A percentile compares a stretch with the other conserved stretches of the same genome.
Conservation (phyloP, 1,140 invertebrate species). For the Bombus vancouverensis region DNA sequence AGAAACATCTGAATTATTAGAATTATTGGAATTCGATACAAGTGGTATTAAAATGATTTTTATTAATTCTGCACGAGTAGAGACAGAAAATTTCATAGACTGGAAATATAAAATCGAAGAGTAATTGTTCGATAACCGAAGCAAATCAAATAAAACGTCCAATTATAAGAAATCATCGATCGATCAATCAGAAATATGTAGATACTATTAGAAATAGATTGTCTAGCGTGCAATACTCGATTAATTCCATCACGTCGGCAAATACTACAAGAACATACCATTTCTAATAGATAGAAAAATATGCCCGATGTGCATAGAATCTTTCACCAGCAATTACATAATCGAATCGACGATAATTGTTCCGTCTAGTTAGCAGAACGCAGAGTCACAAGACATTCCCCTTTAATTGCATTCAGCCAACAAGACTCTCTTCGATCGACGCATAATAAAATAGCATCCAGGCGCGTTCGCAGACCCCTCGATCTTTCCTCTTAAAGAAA, state of each 20-base stretch:
- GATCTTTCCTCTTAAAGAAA: neutral
- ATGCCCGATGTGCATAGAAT: neutral
- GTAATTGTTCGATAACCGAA: neutral
- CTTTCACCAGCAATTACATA: neutral
- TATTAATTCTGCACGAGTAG: neutral
- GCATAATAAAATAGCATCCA: conserved; percentile 8
- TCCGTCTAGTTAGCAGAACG: neutral
- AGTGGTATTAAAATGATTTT: neutral
- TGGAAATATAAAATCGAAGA: neutral
- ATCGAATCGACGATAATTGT: conserved; percentile 4
- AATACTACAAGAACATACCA: neutral
- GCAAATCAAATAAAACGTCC: neutral
- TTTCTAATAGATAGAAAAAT: neutral
- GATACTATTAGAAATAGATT: neutral
- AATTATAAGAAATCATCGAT: neutral
- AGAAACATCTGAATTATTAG: neutral
- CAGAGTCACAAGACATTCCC: neutral
- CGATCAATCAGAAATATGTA: no score
- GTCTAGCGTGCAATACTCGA: neutral
- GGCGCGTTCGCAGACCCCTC: neutral
- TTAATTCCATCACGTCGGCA: neutral
- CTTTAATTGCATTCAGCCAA: conserved; percentile 12
- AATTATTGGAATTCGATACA: neutral
- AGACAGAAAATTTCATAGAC: neutral
- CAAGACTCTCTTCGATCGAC: conserved; percentile 1